Percentiles rank a stretch among this genome's conserved stretches.
Evolutionary conservation across 2,113 vertebrate genomes (phyloP).

Genomic region (Progne subis): DNA sequence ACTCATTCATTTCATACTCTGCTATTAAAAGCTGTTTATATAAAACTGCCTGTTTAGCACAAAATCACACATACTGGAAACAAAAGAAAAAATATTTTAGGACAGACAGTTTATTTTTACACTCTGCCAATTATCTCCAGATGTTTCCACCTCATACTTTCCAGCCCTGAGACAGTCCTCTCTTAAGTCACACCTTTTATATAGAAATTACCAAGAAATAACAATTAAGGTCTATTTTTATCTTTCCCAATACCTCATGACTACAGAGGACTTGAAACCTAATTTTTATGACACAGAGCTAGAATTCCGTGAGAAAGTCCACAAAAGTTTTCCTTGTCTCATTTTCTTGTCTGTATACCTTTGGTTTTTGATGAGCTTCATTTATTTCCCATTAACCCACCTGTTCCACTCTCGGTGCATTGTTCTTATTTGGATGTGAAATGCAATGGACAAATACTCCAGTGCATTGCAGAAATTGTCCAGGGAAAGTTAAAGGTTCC

Average conservation of each 20-base stretch:
- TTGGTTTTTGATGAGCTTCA: neutral
- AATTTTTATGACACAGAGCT: neutral
- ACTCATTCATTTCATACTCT: neutral
- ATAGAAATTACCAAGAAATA: neutral
- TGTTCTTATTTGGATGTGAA: neutral
- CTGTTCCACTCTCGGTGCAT: neutral
- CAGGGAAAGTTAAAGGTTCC: neutral
- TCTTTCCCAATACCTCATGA: neutral
- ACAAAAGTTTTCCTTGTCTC: neutral
- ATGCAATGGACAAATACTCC: neutral
- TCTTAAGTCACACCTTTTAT: neutral
- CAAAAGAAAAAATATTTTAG: neutral
- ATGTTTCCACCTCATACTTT: neutral
- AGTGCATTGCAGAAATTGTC: neutral
- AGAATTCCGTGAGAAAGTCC: neutral
- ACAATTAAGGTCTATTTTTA: neutral
- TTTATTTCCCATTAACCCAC: neutral
- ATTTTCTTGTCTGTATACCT: neutral
- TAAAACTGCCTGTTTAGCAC: neutral
- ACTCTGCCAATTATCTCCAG: constrained; percentile 3
- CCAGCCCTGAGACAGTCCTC: neutral
- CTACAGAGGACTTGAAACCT: neutral
- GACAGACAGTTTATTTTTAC: neutral
- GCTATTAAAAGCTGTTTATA: neutral
- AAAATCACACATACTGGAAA: neutral